Evolutionary conservation across 2,888 invertebrate genomes (phyloP), one percentile per base, ranked within the genome.

Genomic region (Caenorhabditis sinica): DNA sequence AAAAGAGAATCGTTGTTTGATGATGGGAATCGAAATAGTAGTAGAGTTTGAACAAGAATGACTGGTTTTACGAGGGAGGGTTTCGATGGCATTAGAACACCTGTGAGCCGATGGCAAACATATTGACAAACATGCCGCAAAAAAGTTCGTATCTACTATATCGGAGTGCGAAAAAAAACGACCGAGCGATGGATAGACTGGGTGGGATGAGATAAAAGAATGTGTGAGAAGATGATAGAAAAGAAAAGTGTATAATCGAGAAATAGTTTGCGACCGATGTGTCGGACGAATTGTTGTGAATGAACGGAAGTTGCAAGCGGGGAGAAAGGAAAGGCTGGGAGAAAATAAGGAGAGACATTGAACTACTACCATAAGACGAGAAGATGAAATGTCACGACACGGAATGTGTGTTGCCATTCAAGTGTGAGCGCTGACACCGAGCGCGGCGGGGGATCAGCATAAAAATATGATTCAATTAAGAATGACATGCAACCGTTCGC

Each of bases 221-320:
- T 75, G 51, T 65, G 69, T 49, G 49, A 49, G 49, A 49, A 69
- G 53, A 71, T 56, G 68, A 75, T 69, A 71, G 51, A 72, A 68
- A 49, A 74, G 81, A 74, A 68, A 82, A 82, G 74, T 82, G 72
- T 82, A 82, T 82, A 82, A 82, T 72, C 69, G 82, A 65, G 63
- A 76, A 82, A 82, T 82, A 82, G 82, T 76, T 75, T 71, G 76
- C 75, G 76, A 72, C 65, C 71, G 76, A 71, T 75, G 69, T 60
- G 73, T 40, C 81, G 74, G 49, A 81, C 75, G 82, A 82, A 82
- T 82, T 82, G 82, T 72, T 82, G 76, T 82, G 82, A 82, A 82
- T 82, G 82, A 82, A 82, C 82, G 82, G 82, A 82, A 82, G 82
- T 82, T 81, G 73, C 74, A 74, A 81, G 74, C 60, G 72, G 79